phyloP scores from a whole-genome alignment of 2,113 vertebrate genomes.

The Bettongia penicillata region DNA sequence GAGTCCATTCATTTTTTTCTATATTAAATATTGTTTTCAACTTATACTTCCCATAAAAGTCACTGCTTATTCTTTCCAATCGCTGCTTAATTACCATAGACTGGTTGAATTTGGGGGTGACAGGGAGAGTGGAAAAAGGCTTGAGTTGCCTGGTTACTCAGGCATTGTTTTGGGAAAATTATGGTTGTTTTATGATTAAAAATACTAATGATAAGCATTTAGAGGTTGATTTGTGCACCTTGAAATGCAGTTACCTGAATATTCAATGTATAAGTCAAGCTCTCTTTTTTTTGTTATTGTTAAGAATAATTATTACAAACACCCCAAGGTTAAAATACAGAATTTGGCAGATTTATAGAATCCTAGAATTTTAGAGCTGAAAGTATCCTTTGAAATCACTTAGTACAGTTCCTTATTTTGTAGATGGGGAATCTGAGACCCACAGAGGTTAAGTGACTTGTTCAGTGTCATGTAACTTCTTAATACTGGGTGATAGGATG shows the following conservation, averaged over 20 bases:
- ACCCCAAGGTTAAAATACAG: no score
- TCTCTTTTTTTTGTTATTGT: not conserved
- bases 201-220: not conserved
- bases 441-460: no score
- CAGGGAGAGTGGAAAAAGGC: not conserved
- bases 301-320: no score
- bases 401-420: no score
- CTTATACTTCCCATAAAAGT: conserved; percentile 3
- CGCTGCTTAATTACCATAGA: not conserved
- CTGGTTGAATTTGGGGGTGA: not conserved
- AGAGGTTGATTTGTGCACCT: not conserved
- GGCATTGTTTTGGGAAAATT: not conserved
- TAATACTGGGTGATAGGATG: no score
- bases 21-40: conserved; percentile 26
- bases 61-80: conserved; percentile 2
- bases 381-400: no score
- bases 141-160: not conserved
- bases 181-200: not conserved
- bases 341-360: no score
- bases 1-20: conserved; percentile 6
- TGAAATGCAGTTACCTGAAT: not conserved
- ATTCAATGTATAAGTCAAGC: not conserved
- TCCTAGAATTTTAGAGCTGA: no score
- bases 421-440: no score
- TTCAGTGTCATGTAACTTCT: no score